Evolutionary conservation across 2,113 vertebrate species (phyloP), one percentile per base, ranked within the genome.

Genomic region (Psophia crepitans): DNA sequence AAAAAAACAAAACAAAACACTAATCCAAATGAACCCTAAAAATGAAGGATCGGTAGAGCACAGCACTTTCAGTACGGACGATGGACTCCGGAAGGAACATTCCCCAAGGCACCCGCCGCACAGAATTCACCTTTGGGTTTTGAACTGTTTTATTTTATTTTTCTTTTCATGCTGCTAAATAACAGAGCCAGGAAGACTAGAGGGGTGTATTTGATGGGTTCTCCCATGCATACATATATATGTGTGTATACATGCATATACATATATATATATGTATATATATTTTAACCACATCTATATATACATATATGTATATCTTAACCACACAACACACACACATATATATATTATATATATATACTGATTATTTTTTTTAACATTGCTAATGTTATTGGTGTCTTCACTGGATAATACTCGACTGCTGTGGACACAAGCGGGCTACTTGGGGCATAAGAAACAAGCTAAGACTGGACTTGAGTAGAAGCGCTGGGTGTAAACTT

Each of bases 1-100:
- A 91, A 92, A 56, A 66, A 75, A 96, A 60, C 79, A 85, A 89
- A 89, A 94, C 95, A 97, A 97, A 97, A 95, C 98, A 97, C 97
- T 97, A 98, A 98, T 98, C 97, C 98, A 98, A 97, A 98, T 96
- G 98, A 98, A 98, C 96, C 96, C 97, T 98, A 97, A 98, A 97
- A 98, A 99, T 99, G 99, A 99, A 99, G 99, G 98, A 99, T 98
- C 98, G 98, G 97, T 98, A 99, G 98, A 98, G 98, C 99, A 99
- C 98, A 99, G 99, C 99, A 99, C 99, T 99, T 99, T 99, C 98
- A 99, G 98, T 98, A 98, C 98, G 98, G 98, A 99, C 98, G 93
- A 96, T 78, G 87, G 98, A 98, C 98, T 99, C 98, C 97, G 98
- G 98, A 98, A 98, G 98, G 99, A 99, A 98, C 99, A 99, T 99